Percentiles rank a stretch among this genome's conserved stretches.
phyloP scores from a whole-genome alignment of 2,797 vertebrate species.

The Aratinga solstitialis region DNA sequence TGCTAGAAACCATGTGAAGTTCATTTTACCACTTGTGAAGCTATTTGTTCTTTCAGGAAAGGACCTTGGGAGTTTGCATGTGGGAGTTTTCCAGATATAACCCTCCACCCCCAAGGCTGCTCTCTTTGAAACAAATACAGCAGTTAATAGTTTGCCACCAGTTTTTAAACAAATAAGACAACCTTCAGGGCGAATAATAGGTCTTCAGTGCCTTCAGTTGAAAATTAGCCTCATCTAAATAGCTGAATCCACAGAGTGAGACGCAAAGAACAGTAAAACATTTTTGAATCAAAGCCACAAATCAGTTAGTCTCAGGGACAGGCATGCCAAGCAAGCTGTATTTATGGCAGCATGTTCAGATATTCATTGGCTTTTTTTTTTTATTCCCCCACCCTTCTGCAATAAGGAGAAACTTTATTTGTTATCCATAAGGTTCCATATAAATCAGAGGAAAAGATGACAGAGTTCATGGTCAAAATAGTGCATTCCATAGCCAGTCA shows the following conservation, averaged over 20 bases:
- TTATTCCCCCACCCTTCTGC: neutral
- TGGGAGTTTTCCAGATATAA: constrained; percentile 10
- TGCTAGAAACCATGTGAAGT: constrained; percentile 8
- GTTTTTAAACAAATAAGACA: constrained; percentile 43
- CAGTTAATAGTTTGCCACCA: constrained; percentile 28
- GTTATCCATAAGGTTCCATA: neutral
- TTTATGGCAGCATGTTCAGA: constrained; percentile 16
- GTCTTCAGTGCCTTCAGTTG: constrained; percentile 27
- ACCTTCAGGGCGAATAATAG: constrained; percentile 21
- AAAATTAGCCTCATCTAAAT: constrained; percentile 60
- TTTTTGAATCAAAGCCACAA: constrained; percentile 43
- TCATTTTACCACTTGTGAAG: neutral
- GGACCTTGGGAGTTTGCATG: neutral
- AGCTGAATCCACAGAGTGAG: constrained; percentile 17
- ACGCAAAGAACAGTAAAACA: constrained; percentile 22
- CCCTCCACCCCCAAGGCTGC: neutral
- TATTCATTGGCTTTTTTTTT: neutral
- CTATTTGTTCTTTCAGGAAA: constrained; percentile 42
- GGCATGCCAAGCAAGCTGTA: neutral
- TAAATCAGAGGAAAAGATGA: neutral
- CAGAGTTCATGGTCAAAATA: neutral
- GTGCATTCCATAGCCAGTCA: neutral
- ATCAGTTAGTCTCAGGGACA: constrained; percentile 4
- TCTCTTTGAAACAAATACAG: neutral
- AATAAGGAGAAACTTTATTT: neutral